phyloP scores from a whole-genome alignment of 30 jellyfish, hydroid and myxozoan species.

The Haliclystus octoradiatus region DNA sequence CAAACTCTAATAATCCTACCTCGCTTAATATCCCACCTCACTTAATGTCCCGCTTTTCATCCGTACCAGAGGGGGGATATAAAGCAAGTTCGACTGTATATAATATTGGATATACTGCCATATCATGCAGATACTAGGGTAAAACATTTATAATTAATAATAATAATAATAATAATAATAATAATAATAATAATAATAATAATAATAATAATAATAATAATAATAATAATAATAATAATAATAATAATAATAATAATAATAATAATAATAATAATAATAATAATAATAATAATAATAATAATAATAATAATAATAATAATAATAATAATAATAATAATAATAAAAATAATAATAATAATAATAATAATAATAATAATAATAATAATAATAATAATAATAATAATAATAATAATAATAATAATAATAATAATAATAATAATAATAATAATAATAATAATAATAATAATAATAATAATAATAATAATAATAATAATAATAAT shows the following conservation, averaged over 20 bases:
- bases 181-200: slow-evolving; percentile 3
- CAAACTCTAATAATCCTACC: too few relatives aligned
- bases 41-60: too few relatives aligned
- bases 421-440: too few relatives aligned
- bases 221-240: slow-evolving; percentile 3
- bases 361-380: slow-evolving; percentile 2
- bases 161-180: slow-evolving; percentile 2
- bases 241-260: slow-evolving; percentile 2
- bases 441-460: too few relatives aligned
- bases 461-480: too few relatives aligned
- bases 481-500: too few relatives aligned
- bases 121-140: background rate
- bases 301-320: slow-evolving; percentile 1
- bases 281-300: background rate
- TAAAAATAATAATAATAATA: slow-evolving; percentile 1
- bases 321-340: slow-evolving; percentile 1
- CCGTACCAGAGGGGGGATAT: too few relatives aligned
- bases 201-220: slow-evolving; percentile 3
- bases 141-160: background rate
- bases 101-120: background rate
- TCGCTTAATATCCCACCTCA: too few relatives aligned
- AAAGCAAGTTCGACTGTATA: too few relatives aligned
- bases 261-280: slow-evolving; percentile 2
- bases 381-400: slow-evolving; percentile 1
- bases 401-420: background rate